Conservation (phyloP, 2,888 invertebrate genomes). For the Pyrrhosoma nymphula region DNA sequence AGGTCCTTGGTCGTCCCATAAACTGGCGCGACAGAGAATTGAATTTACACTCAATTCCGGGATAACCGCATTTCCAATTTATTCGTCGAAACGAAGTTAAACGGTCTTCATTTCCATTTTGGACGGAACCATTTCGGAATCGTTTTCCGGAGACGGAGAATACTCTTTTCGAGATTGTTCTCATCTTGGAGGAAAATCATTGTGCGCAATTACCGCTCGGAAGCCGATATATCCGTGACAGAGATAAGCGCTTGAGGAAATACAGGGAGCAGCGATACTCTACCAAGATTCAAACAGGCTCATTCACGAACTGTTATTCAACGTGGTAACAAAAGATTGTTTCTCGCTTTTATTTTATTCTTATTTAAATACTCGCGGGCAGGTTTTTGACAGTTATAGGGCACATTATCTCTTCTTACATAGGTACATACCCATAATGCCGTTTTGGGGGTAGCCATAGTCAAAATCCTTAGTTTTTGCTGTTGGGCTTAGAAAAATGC, state of each 20-base stretch:
- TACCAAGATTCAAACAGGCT: neutral
- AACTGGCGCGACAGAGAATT: neutral
- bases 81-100: neutral
- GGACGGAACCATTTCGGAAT: neutral
- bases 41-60: neutral
- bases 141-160: neutral
- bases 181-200: neutral
- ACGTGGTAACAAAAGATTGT: too few relatives aligned
- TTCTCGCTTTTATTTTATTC: too few relatives aligned
- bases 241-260: neutral
- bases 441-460: too few relatives aligned
- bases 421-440: too few relatives aligned
- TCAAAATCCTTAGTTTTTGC: too few relatives aligned
- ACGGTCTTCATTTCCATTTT: neutral
- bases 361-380: too few relatives aligned
- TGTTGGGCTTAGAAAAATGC: too few relatives aligned
- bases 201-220: too few relatives aligned
- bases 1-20: neutral
- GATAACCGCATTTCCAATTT: neutral
- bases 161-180: neutral
- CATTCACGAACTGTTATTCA: too few relatives aligned
- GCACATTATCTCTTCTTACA: too few relatives aligned
- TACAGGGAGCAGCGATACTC: neutral
- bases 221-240: neutral
- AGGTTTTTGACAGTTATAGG: too few relatives aligned